Base-by-base conservation (phyloP, 2,113 vertebrate genomes). In the Lates calcarifer region DNA sequence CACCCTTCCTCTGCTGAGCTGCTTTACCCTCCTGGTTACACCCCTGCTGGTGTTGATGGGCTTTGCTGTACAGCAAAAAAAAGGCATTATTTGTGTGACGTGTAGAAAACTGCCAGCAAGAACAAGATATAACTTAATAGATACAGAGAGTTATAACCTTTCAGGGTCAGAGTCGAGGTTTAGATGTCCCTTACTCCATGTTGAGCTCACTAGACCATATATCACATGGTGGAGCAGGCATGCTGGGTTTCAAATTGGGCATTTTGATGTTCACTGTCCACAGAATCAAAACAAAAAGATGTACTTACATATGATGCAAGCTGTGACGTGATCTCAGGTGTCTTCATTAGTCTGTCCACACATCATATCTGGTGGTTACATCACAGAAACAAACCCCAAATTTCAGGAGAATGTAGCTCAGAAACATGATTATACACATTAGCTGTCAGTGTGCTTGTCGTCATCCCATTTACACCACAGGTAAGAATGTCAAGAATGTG, bases 401-500 rank as follows among this genome's bases (percentile, higher is more conserved):
- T 66, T 75, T 28, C 39, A 49, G 56, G 26, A 83, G 14, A 77
- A 83, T 69, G 61, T 61, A 11, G n/a, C 12, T 14, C n/a, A 51
- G 68, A 81, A 71, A 61, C 81, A 79, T 37, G 58, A 92, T 89
- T 82, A 88, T 60, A 90, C 26, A 80, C 65, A 82, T 66, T 76
- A 91, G 72, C 28, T 67, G 80, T 35, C 72, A 70, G 76, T 85
- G 74, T 68, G 53, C 35, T 66, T 62, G 77, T 81, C 72, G 11
- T 87, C 74, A 81, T 79, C 43, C 51, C 28, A 35, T 79, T 80
- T 56, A 74, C 31, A 73, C 63, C 58, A 22, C 26, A 45, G 70
- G 47, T 45, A 37, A 79, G 89, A 90, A 94, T 89, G 78, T 28
- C 28, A 85, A 69, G 90, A 91, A 94, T 92, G 88, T 69, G 43